These are phyloP conservation scores for Antheraea assamensis DNA, from an alignment of 2,888 invertebrate species.

Conservation along the genomic window DNA sequence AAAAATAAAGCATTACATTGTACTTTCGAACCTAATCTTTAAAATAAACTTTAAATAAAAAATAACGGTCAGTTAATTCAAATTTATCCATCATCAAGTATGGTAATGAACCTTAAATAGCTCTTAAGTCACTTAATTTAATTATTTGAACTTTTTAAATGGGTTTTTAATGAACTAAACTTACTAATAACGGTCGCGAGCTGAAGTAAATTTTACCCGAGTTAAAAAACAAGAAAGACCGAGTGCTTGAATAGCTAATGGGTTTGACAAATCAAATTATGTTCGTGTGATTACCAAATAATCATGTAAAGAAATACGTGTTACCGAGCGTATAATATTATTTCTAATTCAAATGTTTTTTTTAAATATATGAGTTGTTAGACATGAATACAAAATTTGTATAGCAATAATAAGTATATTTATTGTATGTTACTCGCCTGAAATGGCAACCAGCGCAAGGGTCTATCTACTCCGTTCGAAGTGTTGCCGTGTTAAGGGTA, in stretches of 20 bases:
- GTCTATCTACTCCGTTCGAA: too few species aligned
- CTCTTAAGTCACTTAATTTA: conserved; percentile 40
- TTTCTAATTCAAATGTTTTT: too few species aligned
- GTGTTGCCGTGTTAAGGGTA: too few species aligned
- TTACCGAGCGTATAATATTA: too few species aligned
- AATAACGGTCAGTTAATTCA: conserved; percentile 34
- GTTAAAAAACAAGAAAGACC: neutral
- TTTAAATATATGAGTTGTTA: too few species aligned
- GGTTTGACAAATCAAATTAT: neutral
- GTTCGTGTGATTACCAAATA: neutral
- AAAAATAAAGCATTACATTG: too few species aligned
- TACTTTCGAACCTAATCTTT: too few species aligned
- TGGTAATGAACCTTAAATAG: conserved; percentile 38
- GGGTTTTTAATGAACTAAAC: conserved; percentile 48
- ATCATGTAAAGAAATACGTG: neutral
- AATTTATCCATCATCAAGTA: conserved; percentile 44
- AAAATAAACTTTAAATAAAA: conserved; percentile 16
- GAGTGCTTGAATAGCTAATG: neutral
- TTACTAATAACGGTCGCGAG: conserved; percentile 25
- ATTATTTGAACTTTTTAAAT: conserved; percentile 46
- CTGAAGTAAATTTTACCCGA: neutral
- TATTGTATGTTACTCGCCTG: too few species aligned
- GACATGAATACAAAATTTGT: too few species aligned
- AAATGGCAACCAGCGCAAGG: too few species aligned
- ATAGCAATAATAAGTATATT: too few species aligned